Base-by-base conservation (phyloP, 2,113 vertebrate genomes). In the Gymnocephalus cernua region DNA sequence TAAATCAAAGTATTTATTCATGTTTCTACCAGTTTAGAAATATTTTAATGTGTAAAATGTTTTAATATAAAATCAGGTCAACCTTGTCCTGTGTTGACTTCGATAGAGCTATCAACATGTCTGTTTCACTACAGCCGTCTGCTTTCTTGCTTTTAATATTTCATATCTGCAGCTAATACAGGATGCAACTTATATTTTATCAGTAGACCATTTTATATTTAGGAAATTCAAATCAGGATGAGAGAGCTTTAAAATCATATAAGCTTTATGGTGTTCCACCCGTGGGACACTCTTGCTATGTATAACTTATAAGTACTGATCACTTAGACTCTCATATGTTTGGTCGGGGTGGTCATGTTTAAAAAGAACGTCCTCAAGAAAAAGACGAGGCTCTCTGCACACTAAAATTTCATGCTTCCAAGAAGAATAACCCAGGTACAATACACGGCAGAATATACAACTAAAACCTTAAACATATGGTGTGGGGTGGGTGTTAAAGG, bases 11-110 rank as follows among this genome's bases (percentile, higher is more conserved):
- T 57, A 84, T 69, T 77, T 45, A 75, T 59, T 32, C 8, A 41
- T 59, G 61, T 77, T 75, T 82, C 69, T 73, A 48, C 16, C 29
- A 66, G 64, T 85, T 84, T 72, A 47, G 12, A 76, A 47, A 69
- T 66, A 75, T 65, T 80, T 75, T 27, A 61, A 80, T 53, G 23
- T 61, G 29, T 67, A 74, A 77, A 82, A 74, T 75, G 71, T 75
- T 74, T 71, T 0, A 48, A 29, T 38, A 3, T 23, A 50, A 63
- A 89, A 82, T 83, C 50, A 85, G 83, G 81, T 61, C 75, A 89
- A 5, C 6, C 16, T 35, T 21, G 21, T 44, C 6, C 27, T 25
- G 6, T 38, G 41, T 47, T 19, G 68, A 65, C 8, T 65, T 62
- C 35, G 3, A 74, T 1, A 3, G 38, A 63, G 10, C 2, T 67